Conservation (phyloP, 2,113 vertebrate species). For the Eleginops maclovinus region DNA sequence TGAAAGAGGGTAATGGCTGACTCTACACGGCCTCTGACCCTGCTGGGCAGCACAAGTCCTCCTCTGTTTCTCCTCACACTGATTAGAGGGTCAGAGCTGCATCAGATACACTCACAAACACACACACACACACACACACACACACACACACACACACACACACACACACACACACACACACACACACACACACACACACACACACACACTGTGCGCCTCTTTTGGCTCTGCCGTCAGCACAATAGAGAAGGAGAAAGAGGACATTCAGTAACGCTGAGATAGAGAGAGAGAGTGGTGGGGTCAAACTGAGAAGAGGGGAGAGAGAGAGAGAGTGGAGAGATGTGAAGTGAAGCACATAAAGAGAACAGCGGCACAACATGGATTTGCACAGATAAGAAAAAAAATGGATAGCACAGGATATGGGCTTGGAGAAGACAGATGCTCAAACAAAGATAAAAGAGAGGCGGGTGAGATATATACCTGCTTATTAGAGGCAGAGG, state of each 20-base stretch:
- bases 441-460: constrained; percentile 70
- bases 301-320: constrained; percentile 55
- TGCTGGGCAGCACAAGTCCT: constrained; percentile 83
- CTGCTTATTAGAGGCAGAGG: constrained; percentile 71
- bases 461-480: constrained; percentile 59
- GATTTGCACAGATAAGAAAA: constrained; percentile 70
- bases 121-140: constrained; percentile 50
- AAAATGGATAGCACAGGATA: constrained; percentile 69
- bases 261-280: constrained; percentile 58
- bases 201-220: constrained; percentile 62
- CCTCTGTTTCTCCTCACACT: constrained; percentile 88
- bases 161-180: constrained; percentile 50
- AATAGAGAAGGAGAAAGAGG: constrained; percentile 71
- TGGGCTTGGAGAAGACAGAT: constrained; percentile 61
- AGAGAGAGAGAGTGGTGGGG: constrained; percentile 48
- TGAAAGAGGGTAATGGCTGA: constrained; percentile 81
- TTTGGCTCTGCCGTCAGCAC: constrained; percentile 75
- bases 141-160: constrained; percentile 43
- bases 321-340: constrained; percentile 41
- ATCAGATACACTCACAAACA: constrained; percentile 56
- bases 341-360: constrained; percentile 52
- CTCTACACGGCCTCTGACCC: constrained; percentile 86
- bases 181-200: constrained; percentile 38
- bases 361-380: constrained; percentile 62
- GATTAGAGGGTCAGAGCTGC: constrained; percentile 84